Percentiles rank a stretch among this genome's conserved stretches.
phyloP scores from a whole-genome alignment of 2,113 vertebrate species.

The Delphinapterus leucas region DNA sequence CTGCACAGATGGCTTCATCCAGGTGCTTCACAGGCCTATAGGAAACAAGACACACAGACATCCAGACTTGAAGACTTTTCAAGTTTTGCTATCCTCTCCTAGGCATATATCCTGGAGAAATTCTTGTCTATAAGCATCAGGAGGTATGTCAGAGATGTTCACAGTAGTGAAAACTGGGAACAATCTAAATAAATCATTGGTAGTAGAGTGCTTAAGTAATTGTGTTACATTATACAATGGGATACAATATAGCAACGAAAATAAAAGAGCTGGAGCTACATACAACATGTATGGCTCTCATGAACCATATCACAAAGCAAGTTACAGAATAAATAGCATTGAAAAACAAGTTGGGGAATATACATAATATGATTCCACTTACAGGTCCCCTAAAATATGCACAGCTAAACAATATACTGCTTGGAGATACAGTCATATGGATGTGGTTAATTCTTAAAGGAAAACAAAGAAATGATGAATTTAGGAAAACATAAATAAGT shows the following conservation, averaged over 20 bases:
- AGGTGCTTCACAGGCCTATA: constrained; percentile 71
- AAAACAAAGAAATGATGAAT: background rate
- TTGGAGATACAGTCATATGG: background rate
- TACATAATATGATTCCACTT: background rate
- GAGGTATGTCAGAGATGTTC: background rate
- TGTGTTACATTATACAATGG: background rate
- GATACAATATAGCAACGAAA: background rate
- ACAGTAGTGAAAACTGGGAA: background rate
- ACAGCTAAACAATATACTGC: background rate
- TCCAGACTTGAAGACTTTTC: background rate
- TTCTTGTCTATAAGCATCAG: background rate
- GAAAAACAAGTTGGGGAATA: background rate
- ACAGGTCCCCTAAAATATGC: background rate
- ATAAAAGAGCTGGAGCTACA: background rate
- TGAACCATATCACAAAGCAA: background rate
- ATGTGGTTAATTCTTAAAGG: background rate
- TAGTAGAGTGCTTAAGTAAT: background rate
- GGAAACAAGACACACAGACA: constrained; percentile 20
- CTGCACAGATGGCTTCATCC: constrained; percentile 71
- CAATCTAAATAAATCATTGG: background rate
- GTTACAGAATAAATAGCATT: background rate
- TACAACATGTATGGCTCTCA: background rate
- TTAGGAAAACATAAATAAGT: background rate
- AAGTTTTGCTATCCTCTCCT: background rate
- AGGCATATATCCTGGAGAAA: background rate